Evolutionary conservation across 2,888 invertebrate species (phyloP), one percentile per base, ranked within the genome.

Genomic region (Mongoloraphidia duomilia): DNA sequence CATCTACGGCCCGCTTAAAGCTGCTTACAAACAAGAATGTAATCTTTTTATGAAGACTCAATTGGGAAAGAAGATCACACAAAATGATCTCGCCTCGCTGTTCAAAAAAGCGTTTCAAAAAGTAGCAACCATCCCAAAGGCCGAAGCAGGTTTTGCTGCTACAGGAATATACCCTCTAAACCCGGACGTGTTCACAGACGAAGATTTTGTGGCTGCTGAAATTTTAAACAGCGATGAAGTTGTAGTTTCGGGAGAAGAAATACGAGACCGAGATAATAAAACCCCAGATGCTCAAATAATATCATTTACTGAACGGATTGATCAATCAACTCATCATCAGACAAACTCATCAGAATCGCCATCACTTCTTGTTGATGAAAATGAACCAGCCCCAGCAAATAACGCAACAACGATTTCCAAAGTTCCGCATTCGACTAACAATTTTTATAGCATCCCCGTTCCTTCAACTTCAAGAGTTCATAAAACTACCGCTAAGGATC

Each of bases 121-220:
- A 49, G 55, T 56, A 49, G 59, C 60, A 1, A 56, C 57, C 50
- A 59, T 62, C 41, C 56, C 51, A 35, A 62, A 63, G 57, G 60
- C 53, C 47, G 60, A 58, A 55, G 53, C 61, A 13, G 61, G 61
- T n/a, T 61, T 63, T 55, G 55, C 55, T 54, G 45, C 59, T 49
- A 57, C 60, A 47, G 62, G 61, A 42, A 62, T 61, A 49, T 55
- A 53, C 49, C 61, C 61, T 50, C 26, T 60, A 38, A 59, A 62
- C 52, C 59, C 58, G 41, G 48, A 48, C 44, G 49, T 57, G 40
- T 60, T 60, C 53, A 41, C 57, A 5, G 57, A 60, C 45, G 56
- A 59, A 54, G 56, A 59, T 51, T 60, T 59, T 55, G 33, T 56
- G n/a, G 54, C 40, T 11, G 49, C 48, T 47, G 44, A 38, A 51